A percentile compares a stretch with the other conserved stretches of the same genome.
Evolutionary conservation across 2,888 invertebrate species (phyloP).

Genomic region (Eristalis arbustorum): DNA sequence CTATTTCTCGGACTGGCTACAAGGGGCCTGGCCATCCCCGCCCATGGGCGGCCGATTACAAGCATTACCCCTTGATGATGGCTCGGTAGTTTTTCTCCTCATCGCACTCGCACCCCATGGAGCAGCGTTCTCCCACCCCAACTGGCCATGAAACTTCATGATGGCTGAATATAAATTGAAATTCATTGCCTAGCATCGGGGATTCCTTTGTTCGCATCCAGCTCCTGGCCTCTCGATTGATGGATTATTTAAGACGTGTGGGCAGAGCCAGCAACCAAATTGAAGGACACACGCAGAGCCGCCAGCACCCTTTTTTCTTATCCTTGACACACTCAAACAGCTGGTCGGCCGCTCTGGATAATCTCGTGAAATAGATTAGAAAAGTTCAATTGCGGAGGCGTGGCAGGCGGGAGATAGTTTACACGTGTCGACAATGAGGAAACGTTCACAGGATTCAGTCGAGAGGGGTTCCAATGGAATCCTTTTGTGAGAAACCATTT

Average conservation of each 20-base stretch:
- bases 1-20: not conserved
- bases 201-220: not conserved
- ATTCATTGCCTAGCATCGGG: conserved; percentile 28
- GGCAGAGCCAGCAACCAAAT: not conserved
- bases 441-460: not conserved
- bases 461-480: conserved; percentile 9
- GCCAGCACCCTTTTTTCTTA: not conserved
- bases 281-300: not conserved
- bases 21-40: not conserved
- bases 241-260: conserved; percentile 4
- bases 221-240: not conserved
- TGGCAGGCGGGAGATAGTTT: conserved; percentile 3
- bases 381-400: conserved; percentile 12
- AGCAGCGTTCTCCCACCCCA: not conserved
- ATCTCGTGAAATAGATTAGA: conserved; percentile 27
- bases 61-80: conserved; percentile 42
- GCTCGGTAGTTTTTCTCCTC: conserved; percentile 26
- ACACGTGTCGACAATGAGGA: conserved; percentile 33
- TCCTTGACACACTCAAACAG: not conserved
- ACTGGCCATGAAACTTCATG: conserved; percentile 26
- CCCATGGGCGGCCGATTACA: conserved; percentile 32
- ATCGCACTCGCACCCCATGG: not conserved
- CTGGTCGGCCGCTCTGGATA: not conserved
- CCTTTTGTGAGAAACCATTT: conserved; percentile 7
- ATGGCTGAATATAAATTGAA: conserved; percentile 54